Conservation (phyloP, 2,888 invertebrate genomes). For the Doris montereyensis region DNA sequence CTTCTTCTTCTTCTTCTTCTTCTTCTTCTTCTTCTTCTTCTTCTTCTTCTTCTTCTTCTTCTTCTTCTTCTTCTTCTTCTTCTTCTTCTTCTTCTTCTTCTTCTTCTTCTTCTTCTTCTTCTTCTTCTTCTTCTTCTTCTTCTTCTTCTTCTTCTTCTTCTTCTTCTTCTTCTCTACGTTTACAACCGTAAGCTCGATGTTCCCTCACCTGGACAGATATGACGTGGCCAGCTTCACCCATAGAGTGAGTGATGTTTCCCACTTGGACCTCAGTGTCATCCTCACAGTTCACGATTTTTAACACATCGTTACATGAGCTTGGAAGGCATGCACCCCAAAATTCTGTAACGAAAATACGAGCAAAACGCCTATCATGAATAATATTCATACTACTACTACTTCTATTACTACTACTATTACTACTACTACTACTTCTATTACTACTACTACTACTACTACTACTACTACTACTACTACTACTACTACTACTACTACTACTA, state of each 20-base stretch:
- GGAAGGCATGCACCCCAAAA: too few species aligned
- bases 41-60: neutral
- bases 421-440: neutral
- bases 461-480: neutral
- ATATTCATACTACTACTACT: neutral
- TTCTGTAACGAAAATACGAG: too few species aligned
- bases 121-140: neutral
- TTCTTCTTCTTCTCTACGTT: neutral
- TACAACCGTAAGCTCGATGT: too few species aligned
- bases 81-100: slow-evolving; percentile 13
- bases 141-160: neutral
- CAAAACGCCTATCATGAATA: too few species aligned
- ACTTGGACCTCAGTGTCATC: too few species aligned
- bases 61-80: neutral
- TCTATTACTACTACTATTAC: neutral
- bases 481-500: neutral
- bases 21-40: neutral
- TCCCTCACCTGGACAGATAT: too few species aligned
- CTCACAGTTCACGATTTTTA: too few species aligned
- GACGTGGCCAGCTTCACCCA: too few species aligned
- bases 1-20: neutral
- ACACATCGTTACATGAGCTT: too few species aligned
- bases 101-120: slow-evolving; percentile 11
- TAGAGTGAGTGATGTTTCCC: too few species aligned
- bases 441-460: neutral